Base-by-base conservation (phyloP, 2,888 invertebrate species). In the Eucera pruinosa region DNA sequence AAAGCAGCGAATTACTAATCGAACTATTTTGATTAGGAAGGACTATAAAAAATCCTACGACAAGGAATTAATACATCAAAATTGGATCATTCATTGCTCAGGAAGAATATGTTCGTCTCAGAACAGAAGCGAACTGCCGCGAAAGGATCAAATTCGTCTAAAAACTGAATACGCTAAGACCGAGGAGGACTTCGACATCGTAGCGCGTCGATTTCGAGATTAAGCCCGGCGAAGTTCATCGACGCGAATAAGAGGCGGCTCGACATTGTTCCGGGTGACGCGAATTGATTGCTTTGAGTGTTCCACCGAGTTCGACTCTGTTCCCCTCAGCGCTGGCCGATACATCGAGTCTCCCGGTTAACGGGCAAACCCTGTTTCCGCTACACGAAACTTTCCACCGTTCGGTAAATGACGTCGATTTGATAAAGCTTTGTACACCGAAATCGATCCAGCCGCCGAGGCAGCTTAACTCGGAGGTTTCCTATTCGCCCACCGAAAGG, bases 221-320 rank as follows among this genome's bases (percentile, higher is more conserved):
- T 61, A 61, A 75, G 41, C 43, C 36, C 18, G 48, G 41, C 33
- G 57, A 50, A 52, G 33, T 39, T 57, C 57, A 47, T 64, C 54
- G 67, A 20, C 50, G 36, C 30, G 67, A 55, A 27, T 62, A 43
- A 66, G 62, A 39, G 65, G 36, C 39, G 58, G 52, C 70, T 65
- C 70, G 60, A 73, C 60, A 65, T 73, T 83, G 77, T 83, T 71
- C 73, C 65, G 68, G 73, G 67, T 77, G 84, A 80, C 84, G 67
- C 73, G 77, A 81, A 82, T 83, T 80, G 82, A 82, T 82, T 83
- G 84, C 81, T 67, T 74, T 48, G 73, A 68, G 73, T 71, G 73
- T 50, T 15, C 68, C 47, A 20, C 60, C 60, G 72, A 83, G 81
- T 66, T 74, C 41, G 33, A 73, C 57, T n/a, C n/a, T 74, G 57